phyloP scores from a whole-genome alignment of 2,888 invertebrate genomes.

The Subacronicta megacephala region DNA sequence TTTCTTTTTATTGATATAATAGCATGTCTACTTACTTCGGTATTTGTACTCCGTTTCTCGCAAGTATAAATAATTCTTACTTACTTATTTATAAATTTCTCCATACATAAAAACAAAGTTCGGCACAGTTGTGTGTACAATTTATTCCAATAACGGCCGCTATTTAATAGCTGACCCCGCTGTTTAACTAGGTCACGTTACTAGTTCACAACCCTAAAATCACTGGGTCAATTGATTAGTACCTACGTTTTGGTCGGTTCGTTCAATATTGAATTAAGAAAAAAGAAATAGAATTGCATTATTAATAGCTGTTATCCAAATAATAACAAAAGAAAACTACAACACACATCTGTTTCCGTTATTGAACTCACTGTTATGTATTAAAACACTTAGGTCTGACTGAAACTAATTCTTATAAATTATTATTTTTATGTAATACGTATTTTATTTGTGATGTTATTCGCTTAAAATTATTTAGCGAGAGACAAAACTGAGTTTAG shows the following conservation, averaged over 20 bases:
- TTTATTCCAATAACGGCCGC: no score
- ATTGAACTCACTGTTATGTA: neutral
- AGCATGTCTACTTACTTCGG: no score
- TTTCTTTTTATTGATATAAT: no score
- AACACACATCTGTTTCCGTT: neutral
- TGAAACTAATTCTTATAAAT: neutral
- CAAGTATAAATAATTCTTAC: no score
- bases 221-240: neutral
- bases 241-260: neutral
- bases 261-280: no score
- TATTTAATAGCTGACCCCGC: no score
- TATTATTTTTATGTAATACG: neutral
- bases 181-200: neutral
- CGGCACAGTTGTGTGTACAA: no score
- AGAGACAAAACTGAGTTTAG: neutral
- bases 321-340: constrained; percentile 11
- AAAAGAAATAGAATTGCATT: no score
- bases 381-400: no score
- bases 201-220: neutral
- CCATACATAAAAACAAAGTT: no score
- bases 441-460: neutral
- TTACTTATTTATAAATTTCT: no score
- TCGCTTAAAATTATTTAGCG: neutral
- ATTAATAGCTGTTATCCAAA: neutral
- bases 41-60: no score